phyloP scores from a whole-genome alignment of 2,797 vertebrate genomes.

The Valencia hispanica region DNA sequence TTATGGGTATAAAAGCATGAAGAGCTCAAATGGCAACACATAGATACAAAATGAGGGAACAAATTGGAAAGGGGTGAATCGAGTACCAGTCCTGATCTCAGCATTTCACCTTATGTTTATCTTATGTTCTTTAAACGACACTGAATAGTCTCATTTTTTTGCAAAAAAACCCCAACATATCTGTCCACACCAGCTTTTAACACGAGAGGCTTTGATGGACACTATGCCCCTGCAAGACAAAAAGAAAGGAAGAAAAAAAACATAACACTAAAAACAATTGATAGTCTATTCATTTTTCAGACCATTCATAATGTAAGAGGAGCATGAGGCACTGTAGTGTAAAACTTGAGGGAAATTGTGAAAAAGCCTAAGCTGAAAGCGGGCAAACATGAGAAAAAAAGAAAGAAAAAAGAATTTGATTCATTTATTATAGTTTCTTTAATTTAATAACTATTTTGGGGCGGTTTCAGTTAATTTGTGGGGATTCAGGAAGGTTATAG shows the following conservation, averaged over 20 bases:
- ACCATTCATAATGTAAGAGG: neutral
- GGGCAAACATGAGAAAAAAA: too few species aligned
- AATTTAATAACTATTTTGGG: neutral
- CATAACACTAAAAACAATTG: neutral
- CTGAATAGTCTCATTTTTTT: neutral
- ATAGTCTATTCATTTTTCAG: neutral
- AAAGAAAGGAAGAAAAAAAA: neutral
- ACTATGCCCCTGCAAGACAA: neutral
- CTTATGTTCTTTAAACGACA: neutral
- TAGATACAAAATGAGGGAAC: neutral
- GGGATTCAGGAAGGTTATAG: neutral
- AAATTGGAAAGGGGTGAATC: neutral
- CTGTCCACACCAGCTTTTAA: neutral
- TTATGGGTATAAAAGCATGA: neutral
- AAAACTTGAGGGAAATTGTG: neutral
- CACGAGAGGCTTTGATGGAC: neutral
- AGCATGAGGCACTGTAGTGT: neutral
- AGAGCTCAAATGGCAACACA: too few species aligned
- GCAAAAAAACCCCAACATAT: neutral
- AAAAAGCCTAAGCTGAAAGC: neutral
- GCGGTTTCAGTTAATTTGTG: neutral
- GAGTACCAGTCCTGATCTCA: neutral
- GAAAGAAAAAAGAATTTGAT: too few species aligned
- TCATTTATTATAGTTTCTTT: neutral
- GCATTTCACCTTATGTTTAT: neutral